Conservation (phyloP, 1,140 invertebrate genomes). For the Bacillus rossius region DNA sequence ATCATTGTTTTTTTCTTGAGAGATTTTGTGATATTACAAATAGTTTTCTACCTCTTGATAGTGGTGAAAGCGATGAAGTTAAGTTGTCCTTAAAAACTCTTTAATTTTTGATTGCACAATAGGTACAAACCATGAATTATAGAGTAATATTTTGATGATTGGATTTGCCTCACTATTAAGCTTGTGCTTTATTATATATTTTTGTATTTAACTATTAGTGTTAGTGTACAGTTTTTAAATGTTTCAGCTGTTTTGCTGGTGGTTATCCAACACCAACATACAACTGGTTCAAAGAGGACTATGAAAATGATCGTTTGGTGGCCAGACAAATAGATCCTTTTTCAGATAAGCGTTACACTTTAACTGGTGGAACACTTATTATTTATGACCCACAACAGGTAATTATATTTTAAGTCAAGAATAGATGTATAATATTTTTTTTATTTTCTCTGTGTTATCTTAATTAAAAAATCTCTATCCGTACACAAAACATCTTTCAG, state of each 20-base stretch:
- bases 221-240: neutral
- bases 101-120: no score
- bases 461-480: no score
- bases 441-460: neutral
- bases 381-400: conserved; percentile 80
- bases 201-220: no score
- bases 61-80: no score
- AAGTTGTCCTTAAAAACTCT: no score
- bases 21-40: no score
- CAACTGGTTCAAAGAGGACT: conserved; percentile 87
- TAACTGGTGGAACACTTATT: conserved; percentile 87
- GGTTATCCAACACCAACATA: conserved; percentile 89
- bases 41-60: no score
- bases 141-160: no score
- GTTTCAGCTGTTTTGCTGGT: conserved; percentile 67
- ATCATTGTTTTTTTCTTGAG: no score
- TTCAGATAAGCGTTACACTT: conserved; percentile 65
- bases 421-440: conserved; percentile 2
- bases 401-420: conserved; percentile 21
- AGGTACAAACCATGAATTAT: no score
- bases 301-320: conserved; percentile 67
- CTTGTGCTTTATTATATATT: no score
- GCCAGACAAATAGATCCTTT: conserved; percentile 72
- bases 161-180: no score
- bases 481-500: neutral